Evolutionary conservation across 1,140 invertebrate genomes (phyloP).

Genomic region (Hylaeus anthracinus): DNA sequence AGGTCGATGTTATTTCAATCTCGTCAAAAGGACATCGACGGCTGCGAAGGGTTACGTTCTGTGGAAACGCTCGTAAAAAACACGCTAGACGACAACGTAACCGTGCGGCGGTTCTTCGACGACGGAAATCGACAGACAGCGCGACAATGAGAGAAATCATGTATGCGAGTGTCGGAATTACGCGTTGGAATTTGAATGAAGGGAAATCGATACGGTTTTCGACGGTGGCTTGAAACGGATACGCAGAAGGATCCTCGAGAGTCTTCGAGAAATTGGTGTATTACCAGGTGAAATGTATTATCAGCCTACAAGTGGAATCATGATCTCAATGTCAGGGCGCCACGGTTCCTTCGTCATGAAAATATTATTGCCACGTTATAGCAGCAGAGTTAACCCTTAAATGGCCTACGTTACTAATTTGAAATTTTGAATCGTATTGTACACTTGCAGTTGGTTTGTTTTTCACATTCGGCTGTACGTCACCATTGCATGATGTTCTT

Average conservation of each 20-base stretch:
- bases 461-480: too few relatives aligned
- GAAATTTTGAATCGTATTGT: too few relatives aligned
- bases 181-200: not conserved
- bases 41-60: not conserved
- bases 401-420: too few relatives aligned
- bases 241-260: not conserved
- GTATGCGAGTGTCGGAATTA: constrained; percentile 19
- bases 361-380: too few relatives aligned
- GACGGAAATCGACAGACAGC: not conserved
- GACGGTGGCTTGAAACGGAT: not conserved
- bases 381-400: too few relatives aligned
- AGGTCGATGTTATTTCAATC: constrained; percentile 65
- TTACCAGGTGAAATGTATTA: too few relatives aligned
- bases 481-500: too few relatives aligned
- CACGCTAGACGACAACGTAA: not conserved
- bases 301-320: too few relatives aligned
- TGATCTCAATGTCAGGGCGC: too few relatives aligned
- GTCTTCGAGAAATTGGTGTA: not conserved
- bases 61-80: not conserved
- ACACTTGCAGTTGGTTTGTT: too few relatives aligned
- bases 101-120: not conserved
- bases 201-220: constrained; percentile 36
- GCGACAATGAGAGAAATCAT: constrained; percentile 21
- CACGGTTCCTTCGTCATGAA: too few relatives aligned
- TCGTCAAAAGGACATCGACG: constrained; percentile 36